Base-by-base conservation (phyloP, 2,113 vertebrate genomes). In the Petrocephalus microphthalmus region DNA sequence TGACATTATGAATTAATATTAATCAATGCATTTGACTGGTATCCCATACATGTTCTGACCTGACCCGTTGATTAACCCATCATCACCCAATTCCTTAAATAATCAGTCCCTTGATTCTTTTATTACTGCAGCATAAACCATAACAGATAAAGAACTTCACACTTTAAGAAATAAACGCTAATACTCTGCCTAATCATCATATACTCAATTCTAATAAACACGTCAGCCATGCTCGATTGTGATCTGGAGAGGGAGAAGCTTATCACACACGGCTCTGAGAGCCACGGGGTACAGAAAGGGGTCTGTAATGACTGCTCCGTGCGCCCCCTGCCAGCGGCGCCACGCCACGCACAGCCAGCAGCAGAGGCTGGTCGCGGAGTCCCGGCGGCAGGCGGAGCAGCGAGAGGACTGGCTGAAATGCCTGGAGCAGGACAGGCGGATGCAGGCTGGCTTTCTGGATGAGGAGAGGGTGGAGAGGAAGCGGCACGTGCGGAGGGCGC, bases 391-490 rank as follows among this genome's bases (percentile, higher is more conserved):
- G 88, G 93, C 94, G 71, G 85, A 94, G 90, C 87, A 89, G 22
- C 47, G 94, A 0, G 64, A 94, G 52, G 88, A 93, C 0, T 91
- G 95, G 54, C 29, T 90, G 74, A 89, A 89, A 45, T 90, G 91
- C 11, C 47, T 96, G 88, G 91, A 89, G 51, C 90, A 90, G 74
- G 89, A 95, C 5, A 88, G 52, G 47, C 89, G 90, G 57, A 90
- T 94, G 47, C 71, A 90, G 64, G 94, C 94, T 53, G 81, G 87
- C 11, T 64, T 96, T 33, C 89, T 90, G 88, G 92, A 87, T 1
- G 95, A 97, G 84, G 93, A 96, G 11, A 91, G 90, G 0, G 67
- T 90, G 0, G 95, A 96, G 47, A 94, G 71, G 82, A 95, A 90
- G 92, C 91, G 94, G 1, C 88, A 94, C 47, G 90, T 94, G 53